Evolutionary conservation across 2,113 vertebrate genomes (phyloP), one percentile per base, ranked within the genome.

Genomic region (Chaetodon trifascialis): DNA sequence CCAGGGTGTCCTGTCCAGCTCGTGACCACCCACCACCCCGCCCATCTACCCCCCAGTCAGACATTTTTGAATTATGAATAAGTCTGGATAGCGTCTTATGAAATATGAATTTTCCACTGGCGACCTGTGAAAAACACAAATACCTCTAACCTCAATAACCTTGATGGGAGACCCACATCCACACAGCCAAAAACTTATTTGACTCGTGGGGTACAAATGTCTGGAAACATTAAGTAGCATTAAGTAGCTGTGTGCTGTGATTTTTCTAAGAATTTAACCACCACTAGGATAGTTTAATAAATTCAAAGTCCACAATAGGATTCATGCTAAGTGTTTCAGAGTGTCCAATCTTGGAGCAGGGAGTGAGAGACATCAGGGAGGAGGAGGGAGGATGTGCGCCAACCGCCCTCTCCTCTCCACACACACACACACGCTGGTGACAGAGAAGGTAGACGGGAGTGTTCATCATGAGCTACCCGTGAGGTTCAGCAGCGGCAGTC

Each of bases 11-110:
- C 69, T 62, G 76, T 84, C 73, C 86, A 73, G 80, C 71, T 79
- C 8, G 8, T 75, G 88, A 83, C 87, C 88, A 89, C 86, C 76
- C 73, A 79, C 52, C 75, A 72, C 84, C 76, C 67, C 72, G 49
- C 83, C 83, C 86, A 65, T 58, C 69, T 11, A 34, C 34, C 62
- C 44, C 56, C 72, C 55, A 80, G 89, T 91, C 93, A 94, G 90
- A 93, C 83, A 23, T 70, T 78, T 75, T 19, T 94, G 88, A 94
- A 95, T 95, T 91, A 95, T 95, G 88, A 58, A 95, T 92, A 47
- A 56, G 83, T 90, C 93, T 92, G 87, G 87, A 88, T 89, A 54
- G 88, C 80, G 77, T 34, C 82, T 88, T 91, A 94, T 94, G 52
- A 94, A 94, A 95, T 92, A 94, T 95, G 71, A 79, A 94, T 94